Conservation (phyloP, 2,113 vertebrate species). For the Catharus bicknelli region DNA sequence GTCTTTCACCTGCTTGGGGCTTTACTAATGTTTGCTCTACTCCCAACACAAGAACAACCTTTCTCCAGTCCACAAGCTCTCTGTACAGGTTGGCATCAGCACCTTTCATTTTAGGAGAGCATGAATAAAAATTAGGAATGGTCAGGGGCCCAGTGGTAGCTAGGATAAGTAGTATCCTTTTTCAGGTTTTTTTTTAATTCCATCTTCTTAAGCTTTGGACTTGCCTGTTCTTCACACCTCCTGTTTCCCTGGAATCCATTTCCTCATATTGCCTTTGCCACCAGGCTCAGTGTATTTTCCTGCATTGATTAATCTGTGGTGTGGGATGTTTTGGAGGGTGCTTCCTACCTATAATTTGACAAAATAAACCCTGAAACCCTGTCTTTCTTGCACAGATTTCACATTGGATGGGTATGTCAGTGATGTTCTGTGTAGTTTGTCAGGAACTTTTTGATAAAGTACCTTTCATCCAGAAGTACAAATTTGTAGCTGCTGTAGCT, state of each 20-base stretch:
- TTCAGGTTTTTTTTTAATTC: background rate
- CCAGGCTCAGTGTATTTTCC: background rate
- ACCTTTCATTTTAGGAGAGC: background rate
- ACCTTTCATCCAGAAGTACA: conserved; percentile 2
- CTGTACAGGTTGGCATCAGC: background rate
- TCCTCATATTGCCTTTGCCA: background rate
- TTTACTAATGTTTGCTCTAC: background rate
- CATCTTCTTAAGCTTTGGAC: background rate
- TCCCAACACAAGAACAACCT: background rate
- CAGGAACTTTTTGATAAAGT: conserved; percentile 17
- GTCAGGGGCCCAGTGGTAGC: background rate
- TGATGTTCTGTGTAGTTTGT: background rate
- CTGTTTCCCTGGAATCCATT: background rate
- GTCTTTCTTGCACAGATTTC: background rate
- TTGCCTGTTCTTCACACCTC: background rate
- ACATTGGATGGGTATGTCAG: background rate
- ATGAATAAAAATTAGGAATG: background rate
- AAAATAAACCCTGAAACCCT: background rate
- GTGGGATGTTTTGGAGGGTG: background rate
- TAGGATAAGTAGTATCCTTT: background rate
- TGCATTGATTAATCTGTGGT: background rate
- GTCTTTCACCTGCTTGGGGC: background rate
- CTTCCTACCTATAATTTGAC: background rate
- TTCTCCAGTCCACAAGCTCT: background rate
- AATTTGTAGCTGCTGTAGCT: conserved; percentile 1